Conservation (phyloP, 92 coral and sea anemone species). For the Palythoa grandiflora region DNA sequence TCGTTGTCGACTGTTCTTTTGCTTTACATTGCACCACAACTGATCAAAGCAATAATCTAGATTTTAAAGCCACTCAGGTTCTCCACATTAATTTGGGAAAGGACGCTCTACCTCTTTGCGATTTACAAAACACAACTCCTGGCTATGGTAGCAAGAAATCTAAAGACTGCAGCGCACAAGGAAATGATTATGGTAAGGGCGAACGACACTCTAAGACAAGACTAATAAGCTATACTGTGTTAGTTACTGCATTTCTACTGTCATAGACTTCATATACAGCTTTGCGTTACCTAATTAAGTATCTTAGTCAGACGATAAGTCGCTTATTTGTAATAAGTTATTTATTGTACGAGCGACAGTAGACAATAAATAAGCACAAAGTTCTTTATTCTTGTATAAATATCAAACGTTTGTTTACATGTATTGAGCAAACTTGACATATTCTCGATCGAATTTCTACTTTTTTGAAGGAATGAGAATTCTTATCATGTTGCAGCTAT, state of each 20-base stretch:
- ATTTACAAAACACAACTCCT: constrained; percentile 69
- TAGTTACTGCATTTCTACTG: not conserved
- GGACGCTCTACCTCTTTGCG: constrained; percentile 52
- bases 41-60: constrained; percentile 20
- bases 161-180: not conserved
- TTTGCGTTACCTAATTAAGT: not conserved
- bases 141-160: constrained; percentile 46
- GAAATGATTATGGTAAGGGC: constrained; percentile 22
- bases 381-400: no score
- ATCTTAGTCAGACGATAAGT: not conserved
- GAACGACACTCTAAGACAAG: not conserved
- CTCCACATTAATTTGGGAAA: constrained; percentile 74
- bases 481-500: no score
- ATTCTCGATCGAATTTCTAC: no score
- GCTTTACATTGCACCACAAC: constrained; percentile 28
- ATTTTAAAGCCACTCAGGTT: constrained; percentile 63
- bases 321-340: not conserved
- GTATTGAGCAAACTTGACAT: no score
- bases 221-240: not conserved
- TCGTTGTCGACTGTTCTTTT: constrained; percentile 23
- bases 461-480: no score
- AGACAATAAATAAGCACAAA: no score
- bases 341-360: not conserved
- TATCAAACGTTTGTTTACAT: no score
- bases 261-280: not conserved